Conservation (phyloP, 2,113 vertebrate species). For the Numida meleagris region DNA sequence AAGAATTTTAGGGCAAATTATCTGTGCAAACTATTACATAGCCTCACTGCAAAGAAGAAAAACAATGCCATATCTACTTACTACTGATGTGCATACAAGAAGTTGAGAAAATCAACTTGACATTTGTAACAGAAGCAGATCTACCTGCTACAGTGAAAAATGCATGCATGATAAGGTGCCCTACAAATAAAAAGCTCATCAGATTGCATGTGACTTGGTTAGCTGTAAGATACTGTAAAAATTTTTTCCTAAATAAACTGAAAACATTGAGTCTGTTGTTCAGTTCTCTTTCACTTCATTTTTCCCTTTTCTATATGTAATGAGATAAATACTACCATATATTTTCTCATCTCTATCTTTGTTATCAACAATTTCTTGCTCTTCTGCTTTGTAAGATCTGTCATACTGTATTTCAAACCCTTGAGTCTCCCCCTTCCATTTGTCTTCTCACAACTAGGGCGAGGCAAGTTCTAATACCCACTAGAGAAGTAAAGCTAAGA, state of each 20-base stretch:
- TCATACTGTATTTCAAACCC: neutral
- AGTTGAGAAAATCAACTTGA: neutral
- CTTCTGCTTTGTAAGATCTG: neutral
- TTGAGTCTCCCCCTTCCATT: neutral
- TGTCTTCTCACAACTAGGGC: neutral
- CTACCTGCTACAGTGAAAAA: neutral
- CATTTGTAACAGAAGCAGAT: neutral
- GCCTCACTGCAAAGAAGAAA: neutral
- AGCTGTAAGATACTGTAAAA: neutral
- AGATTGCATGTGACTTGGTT: neutral
- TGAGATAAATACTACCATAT: neutral
- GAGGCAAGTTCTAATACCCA: neutral
- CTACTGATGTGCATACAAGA: neutral
- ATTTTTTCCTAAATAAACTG: neutral
- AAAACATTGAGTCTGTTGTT: neutral
- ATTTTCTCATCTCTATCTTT: neutral
- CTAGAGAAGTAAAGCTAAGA: neutral
- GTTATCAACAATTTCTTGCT: neutral
- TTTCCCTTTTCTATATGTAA: neutral
- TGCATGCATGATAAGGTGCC: fast-evolving
- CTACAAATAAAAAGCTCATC: neutral
- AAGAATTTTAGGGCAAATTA: neutral
- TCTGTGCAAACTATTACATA: neutral
- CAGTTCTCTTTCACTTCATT: neutral
- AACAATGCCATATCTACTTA: neutral